These are phyloP conservation scores for Lithobates pipiens DNA, from an alignment of 2,797 vertebrate genomes.

Conservation along the genomic window DNA sequence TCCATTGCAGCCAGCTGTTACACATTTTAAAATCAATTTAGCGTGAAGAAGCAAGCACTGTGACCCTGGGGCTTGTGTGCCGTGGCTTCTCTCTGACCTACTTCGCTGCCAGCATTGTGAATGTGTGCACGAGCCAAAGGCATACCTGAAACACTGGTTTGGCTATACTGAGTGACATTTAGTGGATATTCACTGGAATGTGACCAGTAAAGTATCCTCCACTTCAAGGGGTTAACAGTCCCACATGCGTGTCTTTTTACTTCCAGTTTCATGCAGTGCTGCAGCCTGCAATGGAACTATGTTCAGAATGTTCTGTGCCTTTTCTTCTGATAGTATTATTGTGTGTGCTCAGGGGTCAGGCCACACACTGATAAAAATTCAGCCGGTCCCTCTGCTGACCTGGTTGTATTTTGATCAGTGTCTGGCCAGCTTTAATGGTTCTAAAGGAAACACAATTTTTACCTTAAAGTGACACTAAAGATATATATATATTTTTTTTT, in stretches of 20 bases:
- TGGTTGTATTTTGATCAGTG: too few species aligned
- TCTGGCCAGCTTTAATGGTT: too few species aligned
- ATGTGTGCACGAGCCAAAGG: not conserved
- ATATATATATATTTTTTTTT: too few species aligned
- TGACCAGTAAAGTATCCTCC: not conserved
- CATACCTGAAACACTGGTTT: too few species aligned
- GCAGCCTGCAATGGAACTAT: not conserved
- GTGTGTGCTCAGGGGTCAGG: too few species aligned
- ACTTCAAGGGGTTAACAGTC: not conserved
- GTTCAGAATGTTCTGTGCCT: too few species aligned
- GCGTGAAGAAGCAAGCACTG: slow-evolving; percentile 6
- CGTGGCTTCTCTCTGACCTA: not conserved
- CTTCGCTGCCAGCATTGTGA: not conserved
- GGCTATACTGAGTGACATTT: not conserved
- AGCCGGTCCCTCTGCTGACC: too few species aligned
- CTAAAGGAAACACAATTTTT: too few species aligned
- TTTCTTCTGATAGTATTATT: too few species aligned
- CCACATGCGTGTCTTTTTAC: not conserved
- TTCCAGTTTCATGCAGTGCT: not conserved
- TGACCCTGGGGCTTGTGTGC: slow-evolving; percentile 3
- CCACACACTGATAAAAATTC: too few species aligned
- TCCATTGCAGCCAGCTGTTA: slow-evolving; percentile 4
- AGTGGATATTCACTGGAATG: not conserved
- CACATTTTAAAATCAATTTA: slow-evolving; percentile 8
- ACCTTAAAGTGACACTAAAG: too few species aligned